phyloP scores from a whole-genome alignment of 2,888 invertebrate species.

The Cordilura impudica region DNA sequence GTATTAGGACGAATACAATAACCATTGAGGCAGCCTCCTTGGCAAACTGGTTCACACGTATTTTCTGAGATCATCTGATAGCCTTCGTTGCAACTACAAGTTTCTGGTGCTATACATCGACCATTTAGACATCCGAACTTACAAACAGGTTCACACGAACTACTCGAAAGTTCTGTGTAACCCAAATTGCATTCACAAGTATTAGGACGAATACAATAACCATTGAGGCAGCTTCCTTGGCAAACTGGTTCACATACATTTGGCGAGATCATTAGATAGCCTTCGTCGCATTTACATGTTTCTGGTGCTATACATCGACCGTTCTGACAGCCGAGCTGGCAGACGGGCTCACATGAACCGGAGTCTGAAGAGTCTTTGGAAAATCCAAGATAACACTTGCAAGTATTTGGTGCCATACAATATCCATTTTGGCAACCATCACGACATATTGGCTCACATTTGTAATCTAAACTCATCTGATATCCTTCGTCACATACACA shows the following conservation, averaged over 20 bases:
- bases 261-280: constrained; percentile 30
- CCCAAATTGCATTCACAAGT: constrained; percentile 66
- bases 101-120: constrained; percentile 69
- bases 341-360: constrained; percentile 58
- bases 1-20: constrained; percentile 69
- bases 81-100: constrained; percentile 68
- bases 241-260: constrained; percentile 56
- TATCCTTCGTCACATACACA: constrained; percentile 83
- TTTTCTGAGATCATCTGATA: neutral
- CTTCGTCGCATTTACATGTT: constrained; percentile 66
- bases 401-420: constrained; percentile 84
- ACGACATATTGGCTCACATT: constrained; percentile 66
- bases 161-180: constrained; percentile 37
- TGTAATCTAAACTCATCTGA: constrained; percentile 46
- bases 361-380: neutral
- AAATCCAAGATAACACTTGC: constrained; percentile 84
- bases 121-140: constrained; percentile 67
- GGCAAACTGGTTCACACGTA: constrained; percentile 76
- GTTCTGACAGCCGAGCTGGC: constrained; percentile 63
- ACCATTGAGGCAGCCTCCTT: constrained; percentile 67
- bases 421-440: constrained; percentile 83
- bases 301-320: constrained; percentile 80
- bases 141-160: constrained; percentile 64
- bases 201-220: constrained; percentile 70
- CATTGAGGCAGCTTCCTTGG: constrained; percentile 64